Evolutionary conservation across 1,140 invertebrate genomes (phyloP), one percentile per base, ranked within the genome.

Genomic region (Drosophila pectinifera): DNA sequence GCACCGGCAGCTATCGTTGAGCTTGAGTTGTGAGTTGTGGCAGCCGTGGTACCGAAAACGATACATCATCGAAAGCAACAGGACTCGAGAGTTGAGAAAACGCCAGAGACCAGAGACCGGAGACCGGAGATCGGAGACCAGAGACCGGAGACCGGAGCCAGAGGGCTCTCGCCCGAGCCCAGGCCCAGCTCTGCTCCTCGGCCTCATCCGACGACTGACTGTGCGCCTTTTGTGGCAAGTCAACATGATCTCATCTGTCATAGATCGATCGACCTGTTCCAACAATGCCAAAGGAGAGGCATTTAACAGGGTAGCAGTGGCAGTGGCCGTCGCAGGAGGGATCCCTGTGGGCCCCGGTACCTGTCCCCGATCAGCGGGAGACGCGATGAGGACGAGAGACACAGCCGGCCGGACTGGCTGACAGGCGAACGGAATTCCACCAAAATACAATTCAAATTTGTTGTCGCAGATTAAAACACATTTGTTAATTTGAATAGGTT

Each of bases 171-270:
- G 5, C 5, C 16, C 24, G 16, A 36, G 61, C 58, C 58, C 62
- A 36, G 16, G 11, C 11, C 31, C 28, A 31, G 26, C 8, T 10
- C 43, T 34, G 22, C 31, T 20, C 43, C 22, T 16, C 57, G 14
- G 26, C 58, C 46, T 18, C 45, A 28, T 39, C 31, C 22, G 16
- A 28, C 58, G 51, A 72, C 53, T 74, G 73, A 38, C 45, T 70
- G 70, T 80, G 62, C 49, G 55, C 34, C 73, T 80, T 89, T 90
- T 89, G 84, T 89, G 85, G 59, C 77, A 84, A 89, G 80, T 88
- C 84, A 89, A 89, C 84, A 84, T 89, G 84, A 89, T 89, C 84
- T 89, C 84, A 89, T 89, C 84, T 89, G 84, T 89, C 84, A 89
- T 89, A 89, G 84, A 89, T 89, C 84, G 84, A 89, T 89, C 84